Percentiles rank a stretch among this genome's conserved stretches.
phyloP scores from a whole-genome alignment of 2,888 invertebrate genomes.

The Scaptomyza flava region DNA sequence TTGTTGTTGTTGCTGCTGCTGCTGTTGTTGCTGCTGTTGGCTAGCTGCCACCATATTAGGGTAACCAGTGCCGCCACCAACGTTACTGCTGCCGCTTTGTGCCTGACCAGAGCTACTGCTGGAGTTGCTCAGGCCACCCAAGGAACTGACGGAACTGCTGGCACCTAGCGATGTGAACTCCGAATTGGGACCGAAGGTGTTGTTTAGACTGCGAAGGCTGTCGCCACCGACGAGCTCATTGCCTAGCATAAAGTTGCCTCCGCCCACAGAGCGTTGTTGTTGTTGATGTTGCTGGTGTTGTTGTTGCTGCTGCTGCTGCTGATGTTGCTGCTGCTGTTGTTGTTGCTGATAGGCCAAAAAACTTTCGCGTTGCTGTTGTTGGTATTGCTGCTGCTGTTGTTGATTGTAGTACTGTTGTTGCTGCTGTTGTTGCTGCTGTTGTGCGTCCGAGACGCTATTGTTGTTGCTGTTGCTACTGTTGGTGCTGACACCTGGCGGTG shows the following conservation, averaged over 20 bases:
- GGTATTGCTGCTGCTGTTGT: conserved; percentile 61
- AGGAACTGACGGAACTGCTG: conserved; percentile 52
- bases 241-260: conserved; percentile 74
- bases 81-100: conserved; percentile 17
- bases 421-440: conserved; percentile 76
- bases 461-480: conserved; percentile 76
- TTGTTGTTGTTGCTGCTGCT: conserved; percentile 62
- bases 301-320: conserved; percentile 77
- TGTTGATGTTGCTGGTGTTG: conserved; percentile 81
- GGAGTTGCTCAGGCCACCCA: conserved; percentile 50
- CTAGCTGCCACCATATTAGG: conserved; percentile 77
- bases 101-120: conserved; percentile 53
- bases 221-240: conserved; percentile 80
- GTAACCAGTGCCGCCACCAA: conserved; percentile 24
- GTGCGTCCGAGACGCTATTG: conserved; percentile 71
- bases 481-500: conserved; percentile 84
- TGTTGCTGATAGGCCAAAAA: conserved; percentile 56
- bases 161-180: conserved; percentile 80
- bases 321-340: conserved; percentile 63
- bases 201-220: conserved; percentile 83
- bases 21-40: conserved; percentile 42
- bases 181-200: conserved; percentile 84
- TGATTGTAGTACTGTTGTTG: conserved; percentile 67
- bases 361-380: conserved; percentile 68
- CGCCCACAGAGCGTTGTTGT: conserved; percentile 58